These are phyloP conservation scores for Thunnus thynnus DNA, from an alignment of 2,113 vertebrate genomes.

Conservation along the genomic window DNA sequence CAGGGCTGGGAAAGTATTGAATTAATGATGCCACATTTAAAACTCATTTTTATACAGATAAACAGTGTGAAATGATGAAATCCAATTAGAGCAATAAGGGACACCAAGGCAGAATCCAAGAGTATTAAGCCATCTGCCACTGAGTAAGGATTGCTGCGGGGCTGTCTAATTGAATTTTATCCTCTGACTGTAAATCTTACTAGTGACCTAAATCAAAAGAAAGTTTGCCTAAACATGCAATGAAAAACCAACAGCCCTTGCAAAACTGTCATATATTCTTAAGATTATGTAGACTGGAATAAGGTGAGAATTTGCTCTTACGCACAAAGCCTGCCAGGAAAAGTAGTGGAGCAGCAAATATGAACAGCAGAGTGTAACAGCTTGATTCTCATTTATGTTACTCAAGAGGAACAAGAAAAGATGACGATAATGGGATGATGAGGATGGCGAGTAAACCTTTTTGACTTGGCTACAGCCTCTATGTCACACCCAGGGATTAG, in stretches of 20 bases:
- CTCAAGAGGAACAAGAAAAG: conserved; percentile 12
- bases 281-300: conserved; percentile 48
- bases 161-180: conserved; percentile 78
- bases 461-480: not conserved
- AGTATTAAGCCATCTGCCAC: conserved; percentile 76
- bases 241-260: conserved; percentile 51
- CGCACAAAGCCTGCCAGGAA: conserved; percentile 48
- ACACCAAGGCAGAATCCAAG: conserved; percentile 57
- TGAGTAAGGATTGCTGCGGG: conserved; percentile 69
- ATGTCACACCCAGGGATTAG: conserved; percentile 10
- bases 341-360: conserved; percentile 33
- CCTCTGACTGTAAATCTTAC: conserved; percentile 65
- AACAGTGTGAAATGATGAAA: conserved; percentile 73
- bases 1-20: conserved; percentile 66
- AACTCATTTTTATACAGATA: conserved; percentile 54
- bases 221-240: conserved; percentile 68
- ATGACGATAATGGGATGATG: conserved; percentile 28
- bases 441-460: conserved; percentile 6
- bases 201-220: conserved; percentile 75
- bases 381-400: not conserved
- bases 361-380: not conserved
- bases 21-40: conserved; percentile 71
- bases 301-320: conserved; percentile 62
- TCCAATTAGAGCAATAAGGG: conserved; percentile 75
- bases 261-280: conserved; percentile 72